Evolutionary conservation across 2,113 vertebrate genomes (phyloP), one percentile per base, ranked within the genome.

Genomic region (Brachirus orientalis): DNA sequence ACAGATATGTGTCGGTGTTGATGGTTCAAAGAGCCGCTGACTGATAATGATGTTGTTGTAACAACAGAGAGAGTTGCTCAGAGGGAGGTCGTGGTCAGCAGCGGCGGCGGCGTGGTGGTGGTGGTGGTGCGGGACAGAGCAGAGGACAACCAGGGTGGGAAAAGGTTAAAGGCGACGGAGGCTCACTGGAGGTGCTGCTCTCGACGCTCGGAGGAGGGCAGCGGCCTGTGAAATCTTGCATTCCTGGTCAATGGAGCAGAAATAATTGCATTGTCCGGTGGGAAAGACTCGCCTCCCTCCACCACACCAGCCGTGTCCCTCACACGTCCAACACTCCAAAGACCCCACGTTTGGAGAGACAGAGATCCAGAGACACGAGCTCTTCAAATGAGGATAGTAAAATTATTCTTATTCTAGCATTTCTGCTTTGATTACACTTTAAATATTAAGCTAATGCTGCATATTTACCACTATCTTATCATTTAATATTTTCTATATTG

Each of bases 181-280:
- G 50, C 80, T 68, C 56, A 51, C 77, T 89, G 89, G 90, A 93
- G 93, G 90, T 85, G 90, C 88, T 91, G 90, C 88, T 67, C 88
- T 89, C 82, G 89, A 93, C 89, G 93, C 92, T 88, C 62, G 90
- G 87, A 90, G 87, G 89, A 90, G 87, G 83, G 91, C 93, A 95
- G 86, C 89, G 90, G 93, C 88, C 92, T 94, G 94, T 96, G 90
- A 96, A 95, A 96, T 95, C 92, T 93, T 89, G 90, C 94, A 97
- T 96, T 96, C 95, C 94, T 95, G 92, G 90, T 90, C 95, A 94
- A 91, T 93, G 93, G 93, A 96, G 95, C 95, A 92, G 94, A 96
- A 95, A 94, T 95, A 93, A 96, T 94, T 84, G 92, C 90, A 95
- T 95, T 96, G 95, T 96, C 92, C 94, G 38, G 63, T 55, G 91